A percentile compares a stretch with the other conserved stretches of the same genome.
Conservation (phyloP, 1,140 invertebrate genomes). For the Micrasema minimum region DNA sequence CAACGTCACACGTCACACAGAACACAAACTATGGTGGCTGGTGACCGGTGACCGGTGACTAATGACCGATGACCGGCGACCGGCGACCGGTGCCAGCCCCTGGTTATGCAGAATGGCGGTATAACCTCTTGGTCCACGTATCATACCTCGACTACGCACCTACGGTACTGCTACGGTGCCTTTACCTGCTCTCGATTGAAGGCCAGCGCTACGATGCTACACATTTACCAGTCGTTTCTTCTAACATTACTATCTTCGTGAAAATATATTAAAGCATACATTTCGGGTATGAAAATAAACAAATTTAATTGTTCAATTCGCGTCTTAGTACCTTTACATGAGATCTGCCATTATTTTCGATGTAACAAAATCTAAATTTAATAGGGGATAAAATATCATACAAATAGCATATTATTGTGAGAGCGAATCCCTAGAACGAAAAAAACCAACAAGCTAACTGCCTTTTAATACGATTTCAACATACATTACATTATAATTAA, state of each 20-base stretch:
- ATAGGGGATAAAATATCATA: slow-evolving; percentile 2
- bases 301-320: slow-evolving; percentile 25
- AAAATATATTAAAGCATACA: slow-evolving; percentile 36
- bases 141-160: slow-evolving; percentile 35
- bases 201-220: slow-evolving; percentile 52
- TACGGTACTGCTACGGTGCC: slow-evolving; percentile 39
- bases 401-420: neutral
- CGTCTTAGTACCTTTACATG: slow-evolving; percentile 22
- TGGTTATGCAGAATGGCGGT: neutral
- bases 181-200: slow-evolving; percentile 44
- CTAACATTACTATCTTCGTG: slow-evolving; percentile 40
- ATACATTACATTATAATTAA: neutral
- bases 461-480: neutral
- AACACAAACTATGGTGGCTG: neutral
- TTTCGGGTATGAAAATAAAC: slow-evolving; percentile 27
- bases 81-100: neutral
- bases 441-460: neutral
- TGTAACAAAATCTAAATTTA: slow-evolving; percentile 40
- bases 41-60: neutral
- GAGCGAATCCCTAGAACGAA: slow-evolving; percentile 1
- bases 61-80: neutral
- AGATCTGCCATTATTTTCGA: slow-evolving; percentile 35
- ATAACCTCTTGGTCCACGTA: slow-evolving; percentile 20
- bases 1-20: slow-evolving; percentile 9
- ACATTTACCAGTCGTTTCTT: slow-evolving; percentile 51